Evolutionary conservation across 2,888 invertebrate genomes (phyloP).

Genomic region (Argyra leucocephala): DNA sequence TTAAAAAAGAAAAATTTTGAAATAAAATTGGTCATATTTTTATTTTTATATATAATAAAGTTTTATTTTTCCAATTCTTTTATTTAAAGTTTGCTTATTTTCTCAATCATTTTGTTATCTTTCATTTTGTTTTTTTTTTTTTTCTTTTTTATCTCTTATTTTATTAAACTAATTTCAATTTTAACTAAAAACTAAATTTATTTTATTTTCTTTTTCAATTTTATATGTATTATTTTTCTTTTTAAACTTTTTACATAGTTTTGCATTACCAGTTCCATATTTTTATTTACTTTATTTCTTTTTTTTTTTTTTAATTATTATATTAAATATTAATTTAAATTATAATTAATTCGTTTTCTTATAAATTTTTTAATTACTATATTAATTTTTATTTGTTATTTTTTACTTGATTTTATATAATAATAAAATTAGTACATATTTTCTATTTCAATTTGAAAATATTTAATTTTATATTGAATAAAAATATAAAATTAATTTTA

Average conservation of each 20-base stretch:
- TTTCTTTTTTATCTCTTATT: background rate
- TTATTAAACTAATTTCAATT: background rate
- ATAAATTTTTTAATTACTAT: background rate
- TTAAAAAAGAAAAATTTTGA: too few species aligned
- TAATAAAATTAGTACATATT: background rate
- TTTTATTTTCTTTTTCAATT: background rate
- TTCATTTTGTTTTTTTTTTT: background rate
- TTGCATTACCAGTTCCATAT: background rate
- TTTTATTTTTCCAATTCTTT: conserved; percentile 2
- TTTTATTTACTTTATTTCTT: background rate
- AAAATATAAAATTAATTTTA: too few species aligned
- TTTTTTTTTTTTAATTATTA: too few species aligned
- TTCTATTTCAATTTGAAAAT: background rate
- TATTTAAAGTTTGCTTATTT: background rate
- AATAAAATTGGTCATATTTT: too few species aligned
- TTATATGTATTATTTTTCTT: background rate
- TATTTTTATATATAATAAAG: conserved; percentile 1
- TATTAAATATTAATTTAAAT: background rate
- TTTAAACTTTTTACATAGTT: background rate
- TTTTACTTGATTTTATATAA: background rate
- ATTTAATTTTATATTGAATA: too few species aligned
- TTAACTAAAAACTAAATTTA: background rate
- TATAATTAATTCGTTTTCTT: background rate
- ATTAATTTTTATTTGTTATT: too few species aligned
- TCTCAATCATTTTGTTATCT: background rate